Evolutionary conservation across 2,113 vertebrate species (phyloP).

Genomic region (Oreotrochilus melanogaster): DNA sequence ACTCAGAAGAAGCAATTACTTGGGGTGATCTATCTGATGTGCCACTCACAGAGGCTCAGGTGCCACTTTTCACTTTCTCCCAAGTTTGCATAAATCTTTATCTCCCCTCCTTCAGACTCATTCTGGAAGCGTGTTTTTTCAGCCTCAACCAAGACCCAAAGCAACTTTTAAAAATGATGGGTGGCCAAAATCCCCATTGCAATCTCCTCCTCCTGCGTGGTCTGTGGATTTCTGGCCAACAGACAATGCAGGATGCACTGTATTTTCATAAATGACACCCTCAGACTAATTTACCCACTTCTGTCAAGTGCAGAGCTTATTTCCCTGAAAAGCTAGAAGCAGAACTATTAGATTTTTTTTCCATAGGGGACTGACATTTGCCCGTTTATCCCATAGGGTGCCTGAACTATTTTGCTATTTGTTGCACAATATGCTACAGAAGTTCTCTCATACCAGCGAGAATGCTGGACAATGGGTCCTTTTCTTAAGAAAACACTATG

Average conservation of each 20-base stretch:
- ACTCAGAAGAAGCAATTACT: neutral
- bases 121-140: neutral
- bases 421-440: constrained; percentile 34
- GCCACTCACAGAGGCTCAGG: neutral
- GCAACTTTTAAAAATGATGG: neutral
- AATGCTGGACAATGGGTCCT: constrained; percentile 42
- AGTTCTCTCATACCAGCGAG: constrained; percentile 15
- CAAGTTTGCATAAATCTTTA: neutral
- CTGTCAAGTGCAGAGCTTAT: neutral
- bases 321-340: neutral
- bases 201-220: accelerated
- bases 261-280: neutral
- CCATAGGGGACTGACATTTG: constrained; percentile 28
- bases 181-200: neutral
- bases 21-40: neutral
- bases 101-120: neutral
- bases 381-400: constrained; percentile 26
- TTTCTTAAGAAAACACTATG: constrained; percentile 57
- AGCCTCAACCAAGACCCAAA: neutral
- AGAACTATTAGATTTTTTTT: neutral
- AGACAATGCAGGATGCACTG: neutral
- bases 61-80: neutral
- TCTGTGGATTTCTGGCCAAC: neutral
- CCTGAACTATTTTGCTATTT: constrained; percentile 45
- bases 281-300: constrained; percentile 5